Evolutionary conservation across 2,888 invertebrate species (phyloP), one percentile per base, ranked within the genome.

Genomic region (Tholera decimalis): DNA sequence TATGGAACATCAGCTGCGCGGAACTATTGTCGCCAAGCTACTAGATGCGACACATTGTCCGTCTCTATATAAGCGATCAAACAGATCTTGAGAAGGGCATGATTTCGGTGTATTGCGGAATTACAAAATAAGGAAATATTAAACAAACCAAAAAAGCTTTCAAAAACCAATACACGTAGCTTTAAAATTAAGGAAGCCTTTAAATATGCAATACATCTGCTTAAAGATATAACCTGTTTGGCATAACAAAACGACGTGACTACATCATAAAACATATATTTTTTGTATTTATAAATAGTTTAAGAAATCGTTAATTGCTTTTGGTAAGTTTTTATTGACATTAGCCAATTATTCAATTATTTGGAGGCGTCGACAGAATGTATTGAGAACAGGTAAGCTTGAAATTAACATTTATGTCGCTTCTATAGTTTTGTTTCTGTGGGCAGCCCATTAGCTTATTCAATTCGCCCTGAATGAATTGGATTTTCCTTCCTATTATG

Each of bases 391-490:
- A 71, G 79, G 80, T 81, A 78, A 80, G 82, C 84, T 83, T 85
- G 79, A 80, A 84, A 87, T 85, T 83, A 71, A 73, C 79, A 82
- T 84, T 82, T 79, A 69, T 74, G 81, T 77, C 85, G 76, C 81
- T 86, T 88, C 85, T 86, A 85, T 82, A 61, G 64, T 55, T 80
- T 82, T 79, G 67, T 80, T 78, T 89, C 91, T 79, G 67, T 87
- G 91, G 86, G 63, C 64, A 77, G 80, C 86, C 91, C 92, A 93
- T 94, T 94, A 93, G 89, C 87, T 92, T 92, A 94, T 94, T 95
- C 93, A 94, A 94, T 94, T 93, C 91, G 88, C 89, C 83, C 86
- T 83, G 87, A 92, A 88, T 89, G 92, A 92, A 91, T 91, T 88
- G 88, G 88, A 86, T 89, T 91, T 93, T 91, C 92, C 89, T 89